A percentile compares a stretch with the other conserved stretches of the same genome.
Conservation (phyloP, 2,113 vertebrate species). For the Malurus cyaneus region DNA sequence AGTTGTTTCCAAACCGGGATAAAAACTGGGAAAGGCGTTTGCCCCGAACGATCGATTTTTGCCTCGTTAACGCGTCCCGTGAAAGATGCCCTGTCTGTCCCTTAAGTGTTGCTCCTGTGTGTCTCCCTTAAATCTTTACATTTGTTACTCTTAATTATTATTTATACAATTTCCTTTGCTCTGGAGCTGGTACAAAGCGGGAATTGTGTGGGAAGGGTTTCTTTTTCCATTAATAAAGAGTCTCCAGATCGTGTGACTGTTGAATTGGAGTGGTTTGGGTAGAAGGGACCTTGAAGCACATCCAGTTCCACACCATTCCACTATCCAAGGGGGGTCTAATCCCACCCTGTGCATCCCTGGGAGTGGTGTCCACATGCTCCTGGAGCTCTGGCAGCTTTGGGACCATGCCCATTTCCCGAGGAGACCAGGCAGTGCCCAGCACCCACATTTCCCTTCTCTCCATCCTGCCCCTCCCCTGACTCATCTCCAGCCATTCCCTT, state of each 20-base stretch:
- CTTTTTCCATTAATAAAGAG: fast-evolving
- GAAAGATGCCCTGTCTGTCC: not conserved
- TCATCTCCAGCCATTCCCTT: not conserved
- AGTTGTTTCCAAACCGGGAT: not conserved
- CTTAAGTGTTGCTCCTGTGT: not conserved
- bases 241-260: fast-evolving
- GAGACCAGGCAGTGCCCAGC: not conserved
- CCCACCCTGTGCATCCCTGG: not conserved
- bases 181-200: not conserved
- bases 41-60: fast-evolving
- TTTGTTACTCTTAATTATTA: not conserved
- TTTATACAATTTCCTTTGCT: not conserved
- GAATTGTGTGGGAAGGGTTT: not conserved
- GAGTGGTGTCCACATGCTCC: fast-evolving
- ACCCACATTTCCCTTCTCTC: not conserved
- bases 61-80: not conserved
- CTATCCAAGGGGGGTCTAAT: not conserved
- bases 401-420: not conserved
- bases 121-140: not conserved
- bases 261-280: not conserved
- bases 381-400: not conserved
- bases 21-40: not conserved
- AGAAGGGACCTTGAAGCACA: not conserved
- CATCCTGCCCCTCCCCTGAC: not conserved
- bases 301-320: not conserved